These are phyloP conservation scores for Chironex yamaguchii DNA, from an alignment of 30 jellyfish, hydroid and myxozoan species.

Conservation along the genomic window DNA sequence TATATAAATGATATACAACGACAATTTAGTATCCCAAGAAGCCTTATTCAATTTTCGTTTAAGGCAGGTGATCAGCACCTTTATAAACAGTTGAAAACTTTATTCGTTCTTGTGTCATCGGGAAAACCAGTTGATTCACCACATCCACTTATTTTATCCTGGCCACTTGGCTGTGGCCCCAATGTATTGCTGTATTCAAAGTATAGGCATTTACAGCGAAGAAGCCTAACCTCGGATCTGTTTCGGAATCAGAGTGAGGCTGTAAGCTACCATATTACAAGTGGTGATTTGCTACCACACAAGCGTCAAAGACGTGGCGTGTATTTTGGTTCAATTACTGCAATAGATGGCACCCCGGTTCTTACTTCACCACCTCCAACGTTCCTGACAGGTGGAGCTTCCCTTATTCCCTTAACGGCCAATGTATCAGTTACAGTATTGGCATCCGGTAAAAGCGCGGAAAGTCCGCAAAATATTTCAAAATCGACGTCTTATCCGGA, in stretches of 20 bases:
- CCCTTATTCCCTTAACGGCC: no score
- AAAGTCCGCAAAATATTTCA: no score
- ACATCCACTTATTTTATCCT: constrained; percentile 23
- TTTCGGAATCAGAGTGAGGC: neutral
- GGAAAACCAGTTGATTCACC: neutral
- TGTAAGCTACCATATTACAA: constrained; percentile 67
- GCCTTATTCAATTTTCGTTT: constrained; percentile 29
- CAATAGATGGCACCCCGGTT: constrained; percentile 90
- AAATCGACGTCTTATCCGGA: no score
- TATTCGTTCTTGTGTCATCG: constrained; percentile 14
- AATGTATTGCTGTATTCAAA: neutral
- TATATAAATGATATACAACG: neutral
- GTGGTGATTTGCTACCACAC: constrained; percentile 51
- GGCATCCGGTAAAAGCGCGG: no score
- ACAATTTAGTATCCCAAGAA: neutral
- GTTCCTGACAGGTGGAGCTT: constrained; percentile 7
- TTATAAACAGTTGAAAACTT: constrained; percentile 54
- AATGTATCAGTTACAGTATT: no score
- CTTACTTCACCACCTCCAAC: constrained; percentile 65
- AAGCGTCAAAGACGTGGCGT: constrained; percentile 68
- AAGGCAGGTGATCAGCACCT: constrained; percentile 3
- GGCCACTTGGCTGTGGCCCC: constrained; percentile 82
- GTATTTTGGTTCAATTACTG: constrained; percentile 88
- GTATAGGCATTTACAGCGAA: constrained; percentile 54
- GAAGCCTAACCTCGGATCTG: constrained; percentile 37